Evolutionary conservation across 2,113 vertebrate genomes (phyloP).

Genomic region (Platysternon megacephalum): DNA sequence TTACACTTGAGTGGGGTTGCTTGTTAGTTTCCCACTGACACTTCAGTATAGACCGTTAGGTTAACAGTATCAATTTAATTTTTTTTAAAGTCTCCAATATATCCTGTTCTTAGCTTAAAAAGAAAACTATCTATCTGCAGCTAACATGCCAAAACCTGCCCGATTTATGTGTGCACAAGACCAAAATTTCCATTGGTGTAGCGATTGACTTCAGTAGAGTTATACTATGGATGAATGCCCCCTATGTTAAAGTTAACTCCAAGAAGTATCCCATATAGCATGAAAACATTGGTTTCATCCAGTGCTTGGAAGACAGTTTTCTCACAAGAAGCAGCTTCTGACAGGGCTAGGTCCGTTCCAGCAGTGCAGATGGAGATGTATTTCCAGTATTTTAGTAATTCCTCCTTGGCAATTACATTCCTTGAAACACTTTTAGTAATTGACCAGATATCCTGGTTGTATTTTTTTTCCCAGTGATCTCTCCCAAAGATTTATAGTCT

Average conservation of each 20-base stretch:
- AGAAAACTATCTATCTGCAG: constrained; percentile 46
- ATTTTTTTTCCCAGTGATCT: background rate
- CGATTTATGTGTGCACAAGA: background rate
- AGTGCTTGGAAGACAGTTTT: background rate
- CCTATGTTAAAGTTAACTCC: background rate
- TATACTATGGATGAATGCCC: background rate
- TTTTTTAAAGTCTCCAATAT: background rate
- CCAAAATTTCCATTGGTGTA: background rate
- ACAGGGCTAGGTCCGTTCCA: background rate
- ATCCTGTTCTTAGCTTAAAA: background rate
- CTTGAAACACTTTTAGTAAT: background rate
- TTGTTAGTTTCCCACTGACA: background rate
- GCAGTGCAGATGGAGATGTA: background rate
- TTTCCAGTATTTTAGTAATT: background rate
- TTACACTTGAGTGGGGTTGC: background rate
- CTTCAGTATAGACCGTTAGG: background rate
- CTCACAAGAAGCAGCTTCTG: background rate
- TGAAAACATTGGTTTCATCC: background rate
- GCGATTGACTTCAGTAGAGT: background rate
- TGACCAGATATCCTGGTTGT: background rate
- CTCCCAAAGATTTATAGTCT: background rate
- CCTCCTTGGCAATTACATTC: background rate
- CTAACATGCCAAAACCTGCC: constrained; percentile 42
- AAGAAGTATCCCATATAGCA: background rate
- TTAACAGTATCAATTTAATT: background rate